Conservation (phyloP, 2,888 invertebrate genomes). For the Melieria crassipennis region DNA sequence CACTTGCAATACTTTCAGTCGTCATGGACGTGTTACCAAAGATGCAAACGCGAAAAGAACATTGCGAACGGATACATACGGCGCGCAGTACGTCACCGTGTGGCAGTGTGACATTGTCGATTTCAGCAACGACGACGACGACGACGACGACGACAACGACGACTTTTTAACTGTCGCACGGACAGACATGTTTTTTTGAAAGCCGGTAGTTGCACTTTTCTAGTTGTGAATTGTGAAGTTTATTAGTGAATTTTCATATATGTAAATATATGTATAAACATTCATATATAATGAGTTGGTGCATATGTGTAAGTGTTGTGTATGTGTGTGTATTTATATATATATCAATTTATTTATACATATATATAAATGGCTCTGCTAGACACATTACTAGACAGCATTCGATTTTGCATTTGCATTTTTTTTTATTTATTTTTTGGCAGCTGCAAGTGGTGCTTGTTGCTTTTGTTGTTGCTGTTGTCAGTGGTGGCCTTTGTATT, state of each 20-base stretch:
- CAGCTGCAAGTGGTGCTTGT: too few species aligned
- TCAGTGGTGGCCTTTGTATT: too few species aligned
- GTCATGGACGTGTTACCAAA: conserved; percentile 17
- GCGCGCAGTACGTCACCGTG: conserved; percentile 18
- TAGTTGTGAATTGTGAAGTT: too few species aligned
- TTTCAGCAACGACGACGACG: too few species aligned
- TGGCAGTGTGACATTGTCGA: conserved; percentile 26
- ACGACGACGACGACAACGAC: too few species aligned
- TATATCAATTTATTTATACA: not conserved
- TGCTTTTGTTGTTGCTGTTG: too few species aligned
- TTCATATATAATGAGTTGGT: conserved; percentile 29
- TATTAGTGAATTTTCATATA: conserved; percentile 2
- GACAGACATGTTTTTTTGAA: too few species aligned
- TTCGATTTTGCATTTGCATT: not conserved
- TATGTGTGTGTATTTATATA: not conserved
- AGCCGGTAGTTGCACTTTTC: too few species aligned
- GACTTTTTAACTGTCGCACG: too few species aligned
- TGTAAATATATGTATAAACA: conserved; percentile 42
- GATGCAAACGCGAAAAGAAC: conserved; percentile 26
- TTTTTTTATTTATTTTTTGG: too few species aligned
- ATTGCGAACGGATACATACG: conserved; percentile 13
- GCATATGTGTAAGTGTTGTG: conserved; percentile 3
- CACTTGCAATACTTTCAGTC: conserved; percentile 25
- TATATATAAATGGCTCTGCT: not conserved
- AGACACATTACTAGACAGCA: conserved; percentile 2